Percentiles rank a stretch among this genome's conserved stretches.
Conservation (phyloP, 1,140 invertebrate genomes). For the Pantala flavescens region DNA sequence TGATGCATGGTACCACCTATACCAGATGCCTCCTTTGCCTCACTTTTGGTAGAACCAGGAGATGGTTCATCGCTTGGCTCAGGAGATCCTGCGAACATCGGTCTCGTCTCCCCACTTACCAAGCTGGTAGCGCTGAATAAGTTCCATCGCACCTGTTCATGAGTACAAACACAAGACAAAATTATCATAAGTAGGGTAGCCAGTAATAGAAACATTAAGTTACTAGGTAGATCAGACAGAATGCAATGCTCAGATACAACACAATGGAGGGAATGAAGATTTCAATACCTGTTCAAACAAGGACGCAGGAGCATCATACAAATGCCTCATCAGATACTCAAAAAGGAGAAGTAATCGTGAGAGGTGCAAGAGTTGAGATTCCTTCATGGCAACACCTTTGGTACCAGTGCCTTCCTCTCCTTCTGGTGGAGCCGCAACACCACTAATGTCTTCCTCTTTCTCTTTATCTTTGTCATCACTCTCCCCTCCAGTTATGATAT, state of each 20-base stretch:
- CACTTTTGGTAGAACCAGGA: not conserved
- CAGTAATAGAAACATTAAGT: too few species aligned
- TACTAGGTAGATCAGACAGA: slow-evolving; percentile 11
- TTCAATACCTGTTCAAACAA: slow-evolving; percentile 58
- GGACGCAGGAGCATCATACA: slow-evolving; percentile 75
- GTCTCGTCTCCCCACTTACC: slow-evolving; percentile 32
- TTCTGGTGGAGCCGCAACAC: not conserved
- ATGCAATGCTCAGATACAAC: not conserved
- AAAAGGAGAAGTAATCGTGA: slow-evolving; percentile 78
- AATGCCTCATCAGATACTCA: slow-evolving; percentile 89
- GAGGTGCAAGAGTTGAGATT: slow-evolving; percentile 66
- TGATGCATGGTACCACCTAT: not conserved
- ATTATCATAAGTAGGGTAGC: slow-evolving; percentile 11
- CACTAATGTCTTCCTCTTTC: not conserved
- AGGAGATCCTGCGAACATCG: not conserved
- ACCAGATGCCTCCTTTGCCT: not conserved
- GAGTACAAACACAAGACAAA: slow-evolving; percentile 15
- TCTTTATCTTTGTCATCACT: not conserved
- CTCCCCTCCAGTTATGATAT: not conserved
- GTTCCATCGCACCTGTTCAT: slow-evolving; percentile 68
- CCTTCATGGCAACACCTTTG: slow-evolving; percentile 35
- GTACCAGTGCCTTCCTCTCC: not conserved
- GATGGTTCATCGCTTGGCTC: not conserved
- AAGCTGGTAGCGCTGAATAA: slow-evolving; percentile 58
- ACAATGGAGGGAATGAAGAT: not conserved